Evolutionary conservation across 1,140 invertebrate species (phyloP).

Genomic region (Aphelenchoides fujianensis): DNA sequence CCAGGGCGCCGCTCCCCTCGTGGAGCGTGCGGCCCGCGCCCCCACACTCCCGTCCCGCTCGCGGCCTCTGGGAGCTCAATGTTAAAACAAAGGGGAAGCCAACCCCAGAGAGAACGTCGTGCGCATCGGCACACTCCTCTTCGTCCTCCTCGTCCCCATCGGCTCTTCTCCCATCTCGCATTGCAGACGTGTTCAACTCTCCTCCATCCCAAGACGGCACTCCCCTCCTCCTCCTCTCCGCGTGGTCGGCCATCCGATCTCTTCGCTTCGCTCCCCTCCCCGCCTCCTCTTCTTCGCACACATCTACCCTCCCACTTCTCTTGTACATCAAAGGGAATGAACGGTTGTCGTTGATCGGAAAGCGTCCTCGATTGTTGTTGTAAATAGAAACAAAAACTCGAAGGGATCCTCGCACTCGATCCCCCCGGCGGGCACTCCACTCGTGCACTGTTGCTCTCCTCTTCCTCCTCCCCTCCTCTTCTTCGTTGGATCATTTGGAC

Average conservation of each 20-base stretch:
- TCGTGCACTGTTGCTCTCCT: neutral
- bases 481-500: no score
- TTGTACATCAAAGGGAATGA: neutral
- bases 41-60: neutral
- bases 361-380: neutral
- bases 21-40: neutral
- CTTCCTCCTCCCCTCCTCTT: neutral
- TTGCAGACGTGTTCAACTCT: neutral
- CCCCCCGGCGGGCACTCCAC: no score
- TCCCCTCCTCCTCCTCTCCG: neutral
- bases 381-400: neutral
- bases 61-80: conserved; percentile 8
- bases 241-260: no score
- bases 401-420: no score
- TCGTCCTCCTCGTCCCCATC: neutral
- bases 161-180: no score
- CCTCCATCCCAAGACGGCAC: neutral
- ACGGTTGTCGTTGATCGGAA: conserved; percentile 1
- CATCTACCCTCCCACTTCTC: neutral
- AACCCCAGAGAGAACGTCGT: conserved; percentile 11
- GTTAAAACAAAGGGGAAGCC: conserved; percentile 6
- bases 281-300: neutral
- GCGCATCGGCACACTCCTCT: neutral
- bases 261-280: neutral
- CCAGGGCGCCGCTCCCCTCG: neutral